Evolutionary conservation across 1,140 invertebrate genomes (phyloP), one percentile per base, ranked within the genome.

Genomic region (Ostrea denselamellosa): DNA sequence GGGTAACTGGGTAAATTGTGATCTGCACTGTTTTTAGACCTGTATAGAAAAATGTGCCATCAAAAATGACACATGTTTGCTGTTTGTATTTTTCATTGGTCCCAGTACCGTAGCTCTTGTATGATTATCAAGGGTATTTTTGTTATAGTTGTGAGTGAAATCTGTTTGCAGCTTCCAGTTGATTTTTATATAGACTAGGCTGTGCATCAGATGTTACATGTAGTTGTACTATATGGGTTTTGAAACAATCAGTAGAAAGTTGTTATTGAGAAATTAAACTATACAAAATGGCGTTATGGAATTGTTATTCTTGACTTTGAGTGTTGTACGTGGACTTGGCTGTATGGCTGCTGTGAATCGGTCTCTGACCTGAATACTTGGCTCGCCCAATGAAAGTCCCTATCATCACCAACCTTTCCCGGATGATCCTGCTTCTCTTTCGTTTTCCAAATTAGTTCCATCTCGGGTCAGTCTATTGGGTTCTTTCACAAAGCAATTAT

Each of bases 171-270:
- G 68, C 68, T 77, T 77, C 68, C 28, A 34, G 68, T 77, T 77
- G 28, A 77, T 12, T 77, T n/a, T 77, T 34, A 28, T 77, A 25
- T 77, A 77, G 68, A 77, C 25, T 17, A 77, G 68, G 68, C 68
- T 77, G 68, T 77, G 25, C 28, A 77, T 25, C 68, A 77, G 68
- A 34, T 77, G 12, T 14, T 77, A 77, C 14, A 34, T 77, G 68
- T 77, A 77, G 68, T 22, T 77, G 68, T 77, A 28, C 68, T 77
- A 25, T 77, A 77, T 28, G 68, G 68, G 9, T 77, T 34, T 28
- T 77, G 22, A 77, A 77, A 77, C 68, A 77, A 77, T 77, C 68
- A 77, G 68, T 77, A 77, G 68, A 77, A 77, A 77, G 68, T 77
- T 77, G 68, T 77, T 77, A 77, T 77, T 77, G 68, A 77, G 25